Conservation (phyloP, 2,113 vertebrate genomes). For the Phylloscopus trochilus region DNA sequence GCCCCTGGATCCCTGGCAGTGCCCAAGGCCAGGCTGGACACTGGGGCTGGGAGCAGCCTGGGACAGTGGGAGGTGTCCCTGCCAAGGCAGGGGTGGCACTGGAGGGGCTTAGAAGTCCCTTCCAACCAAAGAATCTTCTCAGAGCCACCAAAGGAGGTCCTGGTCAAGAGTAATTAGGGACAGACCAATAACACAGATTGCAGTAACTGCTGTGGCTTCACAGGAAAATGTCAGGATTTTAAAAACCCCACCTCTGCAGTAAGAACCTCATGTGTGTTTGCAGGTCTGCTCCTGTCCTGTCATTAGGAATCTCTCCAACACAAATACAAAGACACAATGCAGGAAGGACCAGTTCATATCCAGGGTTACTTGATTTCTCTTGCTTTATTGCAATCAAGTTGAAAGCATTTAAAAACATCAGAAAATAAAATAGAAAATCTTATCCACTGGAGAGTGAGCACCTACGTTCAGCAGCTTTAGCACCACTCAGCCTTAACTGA, state of each 20-base stretch:
- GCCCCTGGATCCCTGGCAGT: neutral
- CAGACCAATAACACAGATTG: neutral
- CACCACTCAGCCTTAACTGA: neutral
- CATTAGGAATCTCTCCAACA: neutral
- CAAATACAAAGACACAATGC: neutral
- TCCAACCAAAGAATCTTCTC: neutral
- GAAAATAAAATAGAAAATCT: neutral
- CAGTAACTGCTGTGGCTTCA: neutral
- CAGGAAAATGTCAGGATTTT: neutral
- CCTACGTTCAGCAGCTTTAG: neutral
- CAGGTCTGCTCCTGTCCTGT: too few species aligned
- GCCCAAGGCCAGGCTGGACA: neutral
- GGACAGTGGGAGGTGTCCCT: neutral
- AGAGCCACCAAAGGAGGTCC: neutral
- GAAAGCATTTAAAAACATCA: neutral
- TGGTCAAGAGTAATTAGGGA: neutral
- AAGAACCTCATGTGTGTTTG: neutral
- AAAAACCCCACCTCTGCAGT: neutral
- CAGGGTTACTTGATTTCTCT: neutral
- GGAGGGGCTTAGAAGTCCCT: fast-evolving
- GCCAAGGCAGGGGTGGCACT: neutral
- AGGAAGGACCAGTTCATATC: neutral
- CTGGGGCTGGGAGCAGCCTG: neutral
- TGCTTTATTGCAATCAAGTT: neutral
- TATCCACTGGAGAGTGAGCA: neutral